These are phyloP conservation scores for Bradypodion pumilum DNA, from an alignment of 2,797 vertebrate genomes.

Conservation along the genomic window DNA sequence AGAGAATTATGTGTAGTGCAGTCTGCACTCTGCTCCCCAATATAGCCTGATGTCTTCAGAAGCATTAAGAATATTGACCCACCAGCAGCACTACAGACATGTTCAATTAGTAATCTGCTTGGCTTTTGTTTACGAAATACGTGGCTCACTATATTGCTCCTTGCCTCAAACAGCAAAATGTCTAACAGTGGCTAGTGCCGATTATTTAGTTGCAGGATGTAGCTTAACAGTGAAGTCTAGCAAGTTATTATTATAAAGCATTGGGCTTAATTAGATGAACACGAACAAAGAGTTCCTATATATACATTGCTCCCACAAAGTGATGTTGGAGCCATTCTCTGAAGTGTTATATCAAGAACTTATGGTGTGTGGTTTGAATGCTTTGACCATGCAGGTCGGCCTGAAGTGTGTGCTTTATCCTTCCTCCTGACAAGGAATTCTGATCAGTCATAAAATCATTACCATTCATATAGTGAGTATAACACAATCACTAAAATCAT, in stretches of 20 bases:
- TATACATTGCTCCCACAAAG: not conserved
- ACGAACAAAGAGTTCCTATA: not conserved
- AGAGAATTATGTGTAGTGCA: too few relatives aligned
- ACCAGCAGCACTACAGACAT: not conserved
- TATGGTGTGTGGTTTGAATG: not conserved
- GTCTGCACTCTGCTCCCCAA: too few relatives aligned
- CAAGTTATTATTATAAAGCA: not conserved
- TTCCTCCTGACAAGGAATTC: not conserved
- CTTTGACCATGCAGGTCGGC: not conserved
- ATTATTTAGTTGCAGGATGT: not conserved
- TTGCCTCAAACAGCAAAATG: not conserved
- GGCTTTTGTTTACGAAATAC: not conserved
- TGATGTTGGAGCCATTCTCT: not conserved
- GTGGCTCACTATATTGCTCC: not conserved
- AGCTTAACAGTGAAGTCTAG: not conserved
- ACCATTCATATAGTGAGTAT: not conserved
- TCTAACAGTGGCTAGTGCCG: not conserved
- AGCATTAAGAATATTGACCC: not conserved
- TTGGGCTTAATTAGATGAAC: not conserved
- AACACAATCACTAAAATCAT: not conserved
- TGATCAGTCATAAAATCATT: not conserved
- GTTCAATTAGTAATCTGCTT: not conserved
- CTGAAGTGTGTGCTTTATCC: not conserved
- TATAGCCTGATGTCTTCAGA: not conserved
- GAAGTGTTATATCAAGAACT: not conserved